Evolutionary conservation across 2,797 vertebrate species (phyloP), one percentile per base, ranked within the genome.

Genomic region (Leuciscus waleckii): DNA sequence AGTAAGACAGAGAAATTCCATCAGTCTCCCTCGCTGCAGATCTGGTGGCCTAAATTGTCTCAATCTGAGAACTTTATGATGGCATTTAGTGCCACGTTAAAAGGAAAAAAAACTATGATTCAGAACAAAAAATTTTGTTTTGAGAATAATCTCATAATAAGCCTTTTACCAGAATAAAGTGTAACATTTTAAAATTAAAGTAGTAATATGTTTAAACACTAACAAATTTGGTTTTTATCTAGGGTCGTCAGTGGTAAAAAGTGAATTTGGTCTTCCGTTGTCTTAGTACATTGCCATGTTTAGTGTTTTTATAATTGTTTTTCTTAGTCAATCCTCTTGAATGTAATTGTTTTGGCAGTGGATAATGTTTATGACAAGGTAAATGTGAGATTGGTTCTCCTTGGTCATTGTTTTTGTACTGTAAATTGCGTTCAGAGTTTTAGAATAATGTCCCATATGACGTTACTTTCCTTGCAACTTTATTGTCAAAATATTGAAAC

Each of bases 1-100:
- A 63, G 35, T 29, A 83, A 19, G 1, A 32, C 49, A 73, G 76
- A 67, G 26, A 76, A 77, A 77, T 61, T 68, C 35, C 78, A 86
- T 7, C 16, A 82, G 63, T 37, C 32, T 80, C 41, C 21, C 63
- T 68, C 3, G 17, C 32, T 39, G 63, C 65, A 81, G 29, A 41
- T 81, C 32, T 54, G 7, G 41, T 69, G 63, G 63, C 35, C 21
- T 69, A 37, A 49, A 54, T 29, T 54, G 4, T 81, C 63, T 69
- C 46, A 69, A 21, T 63, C 58, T 43, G 56, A 76, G 51, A 23
- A 39, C 21, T 37, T 26, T 35, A 2, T 23, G 75, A 41, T 1
- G 16, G 19, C 6, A 7, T 77, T 58, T 56, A 54, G 41, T 74
- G 14, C 19, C 46, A 29, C 2, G 0, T 19, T 32, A 74, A n/a